Evolutionary conservation across 2,888 invertebrate genomes (phyloP).

Genomic region (Hydrotaea cyrtoneurina): DNA sequence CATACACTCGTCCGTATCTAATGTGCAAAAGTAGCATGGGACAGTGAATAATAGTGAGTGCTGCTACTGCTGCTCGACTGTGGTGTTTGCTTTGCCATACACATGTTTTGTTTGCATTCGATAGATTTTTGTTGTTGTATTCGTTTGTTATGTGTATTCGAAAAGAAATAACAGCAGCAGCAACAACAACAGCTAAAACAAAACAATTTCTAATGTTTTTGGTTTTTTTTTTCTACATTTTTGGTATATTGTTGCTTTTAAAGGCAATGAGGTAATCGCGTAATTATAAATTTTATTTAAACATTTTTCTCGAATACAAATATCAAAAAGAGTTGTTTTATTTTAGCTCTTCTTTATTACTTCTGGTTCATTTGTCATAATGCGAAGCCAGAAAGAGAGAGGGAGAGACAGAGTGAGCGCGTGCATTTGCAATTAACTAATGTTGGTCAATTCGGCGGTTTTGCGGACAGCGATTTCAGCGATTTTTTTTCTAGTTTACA

Average conservation of each 20-base stretch:
- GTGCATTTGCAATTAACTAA: not conserved
- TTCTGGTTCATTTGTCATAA: conserved; percentile 59
- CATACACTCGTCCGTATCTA: not conserved
- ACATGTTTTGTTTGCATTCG: conserved; percentile 30
- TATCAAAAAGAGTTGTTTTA: conserved; percentile 42
- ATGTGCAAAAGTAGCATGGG: conserved; percentile 8
- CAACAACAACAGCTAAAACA: conserved; percentile 13
- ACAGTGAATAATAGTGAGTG: not conserved
- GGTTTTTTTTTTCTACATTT: not conserved
- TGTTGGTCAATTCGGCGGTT: conserved; percentile 6
- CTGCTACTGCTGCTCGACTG: not conserved
- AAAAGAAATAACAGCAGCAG: conserved; percentile 8
- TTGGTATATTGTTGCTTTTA: conserved; percentile 44
- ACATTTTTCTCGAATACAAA: conserved; percentile 58
- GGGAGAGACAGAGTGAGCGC: not conserved
- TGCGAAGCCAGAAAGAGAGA: conserved; percentile 23
- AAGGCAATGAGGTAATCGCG: conserved; percentile 77
- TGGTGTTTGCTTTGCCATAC: not conserved
- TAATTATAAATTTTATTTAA: conserved; percentile 76
- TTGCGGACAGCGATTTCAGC: not conserved
- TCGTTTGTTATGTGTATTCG: conserved; percentile 33
- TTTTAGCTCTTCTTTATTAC: conserved; percentile 35
- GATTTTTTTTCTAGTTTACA: no score
- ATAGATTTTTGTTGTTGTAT: conserved; percentile 14
- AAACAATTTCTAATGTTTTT: conserved; percentile 21